Evolutionary conservation across 2,113 vertebrate genomes (phyloP), one percentile per base, ranked within the genome.

Genomic region (Cebus imitator): DNA sequence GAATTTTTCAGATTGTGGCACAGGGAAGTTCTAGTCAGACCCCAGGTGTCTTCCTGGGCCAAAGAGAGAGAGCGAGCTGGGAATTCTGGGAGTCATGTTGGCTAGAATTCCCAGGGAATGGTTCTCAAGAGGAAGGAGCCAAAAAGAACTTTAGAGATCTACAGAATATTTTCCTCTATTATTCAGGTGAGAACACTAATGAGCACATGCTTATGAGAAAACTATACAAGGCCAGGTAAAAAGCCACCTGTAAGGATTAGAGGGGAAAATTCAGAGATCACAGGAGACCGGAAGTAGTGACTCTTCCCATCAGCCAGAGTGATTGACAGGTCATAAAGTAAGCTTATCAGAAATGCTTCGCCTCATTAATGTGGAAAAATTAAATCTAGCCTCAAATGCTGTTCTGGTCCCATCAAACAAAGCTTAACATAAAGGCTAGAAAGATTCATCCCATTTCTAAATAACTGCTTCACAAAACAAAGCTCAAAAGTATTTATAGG

Each of bases 21-120:
- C 2, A 0, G 2, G 45, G 14, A 37, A 1, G 0, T 48, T 66
- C 2, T 13, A 43, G 48, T 35, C 9, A 48, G 45, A 64, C 5
- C 48, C 40, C 6, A 86, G n/a, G 23, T 61, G 20, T 75, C 48
- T 50, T 5, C 27, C 30, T 52, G 17, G 37, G 16, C 14, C 4
- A 1, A 73, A 82, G 66, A 66, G 11, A 64, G 37, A 68, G 30
- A 66, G 10, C 18, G 4, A 70, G 50, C 43, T 20, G 18, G 20
- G 6, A 48, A 2, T 45, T 12, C 21, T n/a, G 27, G 20, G 57
- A 50, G 20, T 1, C 8, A 52, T 32, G 6, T 2, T 6, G 86
- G 18, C 35, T 30, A 23, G 43, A 45, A 11, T 75, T 82, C 45
- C n/a, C 27, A 32, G 11, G 55, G 18, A 75, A 37, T 0, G 14